A percentile compares a stretch with the other conserved stretches of the same genome.
phyloP scores from a whole-genome alignment of 2,888 invertebrate genomes.

The Monopis laevigella region DNA sequence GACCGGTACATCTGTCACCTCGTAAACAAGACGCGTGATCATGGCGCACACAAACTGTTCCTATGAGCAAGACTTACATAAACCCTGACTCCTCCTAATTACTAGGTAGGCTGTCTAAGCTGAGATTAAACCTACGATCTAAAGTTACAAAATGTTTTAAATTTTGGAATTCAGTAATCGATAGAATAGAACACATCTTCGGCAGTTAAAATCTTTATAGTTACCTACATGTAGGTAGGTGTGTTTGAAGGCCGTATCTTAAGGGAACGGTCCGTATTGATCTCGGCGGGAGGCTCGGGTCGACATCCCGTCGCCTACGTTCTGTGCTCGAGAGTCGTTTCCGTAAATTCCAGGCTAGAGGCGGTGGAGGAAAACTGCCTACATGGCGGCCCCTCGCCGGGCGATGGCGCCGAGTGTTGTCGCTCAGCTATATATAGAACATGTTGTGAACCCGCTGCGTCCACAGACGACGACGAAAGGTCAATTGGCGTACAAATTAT shows the following conservation, averaged over 20 bases:
- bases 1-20: constrained; percentile 35
- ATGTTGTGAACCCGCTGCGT: constrained; percentile 31
- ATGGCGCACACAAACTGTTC: no score
- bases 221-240: not conserved
- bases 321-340: constrained; percentile 49
- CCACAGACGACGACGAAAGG: constrained; percentile 54
- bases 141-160: no score
- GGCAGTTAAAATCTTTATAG: not conserved
- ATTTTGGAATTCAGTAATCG: no score
- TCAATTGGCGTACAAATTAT: constrained; percentile 68
- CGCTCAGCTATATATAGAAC: constrained; percentile 26
- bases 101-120: no score
- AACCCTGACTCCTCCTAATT: no score
- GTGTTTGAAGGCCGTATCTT: no score
- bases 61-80: no score
- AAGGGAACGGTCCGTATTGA: constrained; percentile 54
- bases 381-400: constrained; percentile 33
- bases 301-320: constrained; percentile 55
- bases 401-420: constrained; percentile 38
- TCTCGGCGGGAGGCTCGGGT: constrained; percentile 60
- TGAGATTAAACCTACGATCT: no score
- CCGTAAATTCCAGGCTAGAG: constrained; percentile 49
- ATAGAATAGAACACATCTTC: no score
- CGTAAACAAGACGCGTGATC: constrained; percentile 29
- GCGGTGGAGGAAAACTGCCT: constrained; percentile 6